Evolutionary conservation across 2,888 invertebrate genomes (phyloP), one percentile per base, ranked within the genome.

Genomic region (Melinaea menophilus): DNA sequence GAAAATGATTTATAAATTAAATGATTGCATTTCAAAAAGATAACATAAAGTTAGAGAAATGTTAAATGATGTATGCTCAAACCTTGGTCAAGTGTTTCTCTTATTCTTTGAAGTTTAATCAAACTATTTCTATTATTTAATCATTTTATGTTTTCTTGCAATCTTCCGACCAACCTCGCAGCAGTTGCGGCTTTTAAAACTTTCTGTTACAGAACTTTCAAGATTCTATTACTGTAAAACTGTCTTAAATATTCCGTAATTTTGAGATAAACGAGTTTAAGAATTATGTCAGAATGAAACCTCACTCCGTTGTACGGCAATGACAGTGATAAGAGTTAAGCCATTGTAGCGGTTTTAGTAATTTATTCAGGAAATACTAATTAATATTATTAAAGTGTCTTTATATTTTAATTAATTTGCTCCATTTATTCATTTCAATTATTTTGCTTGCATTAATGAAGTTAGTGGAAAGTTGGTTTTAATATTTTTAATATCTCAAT

Each of bases 91-190:
- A 51, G 51, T 51, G 51, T 51, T 51, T 51, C 51, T 51, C 51
- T 51, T 51, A 51, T 51, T 31, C 51, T 51, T 51, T 22, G 51
- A 51, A 51, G 51, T 51, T 51, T 51, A 51, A 51, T 51, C 51
- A 31, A 51, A 51, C 51, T 51, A 51, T 51, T 51, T 51, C 51
- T 51, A 51, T 51, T 51, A 51, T 51, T 51, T 51, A 51, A 51
- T 11, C 51, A 51, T 51, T 51, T 51, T 31, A 51, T 31, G 51
- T 51, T 51, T 51, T 51, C 51, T 51, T 51, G 51, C 51, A 51
- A 51, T 51, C 31, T 51, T 51, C 51, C 51, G n/a, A 51, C 31
- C 51, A 51, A 51, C 51, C 51, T 51, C 31, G 51, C 51, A 51
- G 51, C 51, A 31, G 31, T 51, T 51, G 51, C 51, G 51, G 51